A percentile compares a stretch with the other conserved stretches of the same genome.
Conservation (phyloP, 2,113 vertebrate genomes). For the Xerus inauris region DNA sequence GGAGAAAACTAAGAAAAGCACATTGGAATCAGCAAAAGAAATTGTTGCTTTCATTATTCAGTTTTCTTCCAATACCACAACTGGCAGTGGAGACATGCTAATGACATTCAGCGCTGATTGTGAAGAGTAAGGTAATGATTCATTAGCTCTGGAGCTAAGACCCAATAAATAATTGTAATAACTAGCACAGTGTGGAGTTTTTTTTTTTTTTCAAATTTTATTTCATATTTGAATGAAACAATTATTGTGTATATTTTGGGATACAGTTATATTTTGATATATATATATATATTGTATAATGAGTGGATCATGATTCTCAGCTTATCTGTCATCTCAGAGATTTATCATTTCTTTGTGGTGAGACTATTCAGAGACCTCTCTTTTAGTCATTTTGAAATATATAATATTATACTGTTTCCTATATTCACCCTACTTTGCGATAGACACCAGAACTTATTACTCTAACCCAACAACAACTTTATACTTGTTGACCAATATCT, state of each 20-base stretch:
- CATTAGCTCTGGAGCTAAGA: background rate
- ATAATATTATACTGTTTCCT: background rate
- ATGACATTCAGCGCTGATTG: background rate
- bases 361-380: background rate
- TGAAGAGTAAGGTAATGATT: background rate
- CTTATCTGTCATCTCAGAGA: background rate
- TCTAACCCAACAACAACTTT: background rate
- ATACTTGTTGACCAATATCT: background rate
- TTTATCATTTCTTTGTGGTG: background rate
- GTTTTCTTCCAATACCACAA: background rate
- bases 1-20: background rate
- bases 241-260: background rate
- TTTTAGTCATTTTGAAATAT: background rate
- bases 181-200: background rate
- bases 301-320: no score
- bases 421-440: background rate
- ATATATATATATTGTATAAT: background rate
- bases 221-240: background rate
- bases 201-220: background rate
- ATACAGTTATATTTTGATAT: background rate
- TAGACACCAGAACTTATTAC: background rate
- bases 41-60: background rate
- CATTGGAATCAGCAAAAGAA: background rate
- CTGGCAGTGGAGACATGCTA: background rate
- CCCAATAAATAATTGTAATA: background rate